These are phyloP conservation scores for Hybos culiciformis DNA, from an alignment of 2,888 invertebrate genomes.

Conservation along the genomic window DNA sequence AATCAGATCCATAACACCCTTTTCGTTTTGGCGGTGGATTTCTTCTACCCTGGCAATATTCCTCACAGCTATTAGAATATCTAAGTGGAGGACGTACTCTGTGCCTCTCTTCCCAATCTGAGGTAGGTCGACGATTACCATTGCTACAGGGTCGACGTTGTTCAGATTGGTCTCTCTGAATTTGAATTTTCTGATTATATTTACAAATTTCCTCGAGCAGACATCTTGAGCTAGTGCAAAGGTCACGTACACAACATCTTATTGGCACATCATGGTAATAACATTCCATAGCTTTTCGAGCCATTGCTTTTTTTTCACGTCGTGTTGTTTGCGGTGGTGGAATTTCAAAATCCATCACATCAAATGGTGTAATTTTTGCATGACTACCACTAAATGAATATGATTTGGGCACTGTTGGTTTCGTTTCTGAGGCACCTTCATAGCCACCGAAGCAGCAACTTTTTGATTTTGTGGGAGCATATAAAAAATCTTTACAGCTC, in stretches of 20 bases:
- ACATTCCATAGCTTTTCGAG: conserved; percentile 26
- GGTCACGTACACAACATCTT: conserved; percentile 29
- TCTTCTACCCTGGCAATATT: conserved; percentile 30
- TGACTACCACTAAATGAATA: conserved; percentile 32
- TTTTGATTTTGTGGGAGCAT: conserved; percentile 26
- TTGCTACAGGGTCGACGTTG: conserved; percentile 3
- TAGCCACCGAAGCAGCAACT: conserved; percentile 34
- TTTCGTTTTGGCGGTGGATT: conserved; percentile 11
- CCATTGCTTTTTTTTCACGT: conserved; percentile 28
- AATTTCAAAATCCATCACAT: conserved; percentile 33
- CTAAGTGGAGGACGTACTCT: conserved; percentile 16
- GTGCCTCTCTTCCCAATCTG: conserved; percentile 30
- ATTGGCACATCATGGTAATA: conserved; percentile 24
- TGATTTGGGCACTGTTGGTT: conserved; percentile 29
- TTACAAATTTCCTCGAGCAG: conserved; percentile 29
- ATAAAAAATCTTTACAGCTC: conserved; percentile 30
- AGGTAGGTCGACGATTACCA: conserved; percentile 26
- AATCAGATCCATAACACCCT: conserved; percentile 10
- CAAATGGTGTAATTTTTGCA: conserved; percentile 32
- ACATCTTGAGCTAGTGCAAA: conserved; percentile 32
- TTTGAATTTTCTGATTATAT: conserved; percentile 17
- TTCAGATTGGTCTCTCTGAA: not conserved
- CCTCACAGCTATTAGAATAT: conserved; percentile 18
- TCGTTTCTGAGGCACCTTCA: conserved; percentile 14
- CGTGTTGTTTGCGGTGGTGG: conserved; percentile 22